Conservation (phyloP, 1,140 invertebrate species). For the Nautilus pompilius region DNA sequence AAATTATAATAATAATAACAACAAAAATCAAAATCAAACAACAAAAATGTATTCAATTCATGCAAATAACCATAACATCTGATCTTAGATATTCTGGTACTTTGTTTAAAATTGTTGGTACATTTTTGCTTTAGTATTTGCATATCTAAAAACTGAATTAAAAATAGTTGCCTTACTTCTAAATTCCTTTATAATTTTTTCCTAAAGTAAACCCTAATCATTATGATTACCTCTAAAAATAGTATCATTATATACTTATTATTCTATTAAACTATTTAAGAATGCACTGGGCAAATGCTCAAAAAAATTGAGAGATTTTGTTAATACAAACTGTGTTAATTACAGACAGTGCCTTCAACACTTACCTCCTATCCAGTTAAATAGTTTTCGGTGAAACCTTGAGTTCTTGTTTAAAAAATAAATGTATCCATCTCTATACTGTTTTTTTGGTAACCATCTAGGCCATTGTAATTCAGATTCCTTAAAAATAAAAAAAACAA, state of each 20-base stretch:
- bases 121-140: too few species aligned
- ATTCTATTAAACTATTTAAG: not conserved
- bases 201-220: not conserved
- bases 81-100: too few species aligned
- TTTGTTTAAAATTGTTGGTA: too few species aligned
- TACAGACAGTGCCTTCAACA: not conserved
- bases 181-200: not conserved
- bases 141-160: too few species aligned
- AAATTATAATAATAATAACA: too few species aligned
- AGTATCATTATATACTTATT: not conserved
- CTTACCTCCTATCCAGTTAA: conserved; percentile 57
- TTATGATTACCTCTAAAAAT: not conserved
- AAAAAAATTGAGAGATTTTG: not conserved
- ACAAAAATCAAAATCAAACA: too few species aligned
- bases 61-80: too few species aligned
- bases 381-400: conserved; percentile 56
- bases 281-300: not conserved
- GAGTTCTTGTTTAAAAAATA: conserved; percentile 57
- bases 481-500: too few species aligned
- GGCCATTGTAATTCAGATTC: too few species aligned
- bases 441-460: conserved; percentile 61
- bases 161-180: not conserved
- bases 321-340: too few species aligned
- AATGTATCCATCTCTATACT: conserved; percentile 61
- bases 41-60: too few species aligned